Base-by-base conservation (phyloP, 2,888 invertebrate species). In the Drosophila fulvimacula region DNA sequence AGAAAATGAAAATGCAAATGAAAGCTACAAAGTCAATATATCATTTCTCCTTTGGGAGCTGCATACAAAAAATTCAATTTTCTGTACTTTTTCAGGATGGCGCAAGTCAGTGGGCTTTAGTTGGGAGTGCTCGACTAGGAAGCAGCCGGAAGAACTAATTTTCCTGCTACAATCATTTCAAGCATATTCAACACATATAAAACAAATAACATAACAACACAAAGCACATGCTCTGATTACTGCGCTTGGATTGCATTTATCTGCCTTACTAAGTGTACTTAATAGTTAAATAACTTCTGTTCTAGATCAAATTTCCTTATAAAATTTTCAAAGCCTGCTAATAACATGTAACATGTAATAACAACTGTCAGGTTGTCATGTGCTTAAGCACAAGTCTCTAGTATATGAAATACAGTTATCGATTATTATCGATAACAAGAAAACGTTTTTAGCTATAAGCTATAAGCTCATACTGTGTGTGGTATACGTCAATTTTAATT, bases 21-120 rank as follows among this genome's bases (percentile, higher is more conserved):
- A 32, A 32, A 19, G 19, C 7, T 9, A 32, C 52, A 36, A n/a
- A 52, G 34, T 34, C 52, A 52, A 52, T 52, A 36, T 52, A 52
- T 52, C n/a, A 52, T 36, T 36, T 24, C 11, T 38, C 36, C 36
- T n/a, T 2, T 17, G 52, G 52, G 52, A 49, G 5, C 32, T 15
- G 49, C 30, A 24, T 36, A 13, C 32, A 5, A 36, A n/a, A 36
- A 51, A 36, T 21, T 36, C 1, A 11, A 9, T 5, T 27, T 15
- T 46, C 7, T 15, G 15, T 24, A 24, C 11, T 46, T 30, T 46
- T 46, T n/a, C 21, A 46, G n/a, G n/a, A 30, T n/a, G 36, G 9
- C 15, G 19, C 9, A 3, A 9, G 21, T 3, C 19, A 9, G 9
- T 13, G 24, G 21, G 13, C 6, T 13, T 13, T 19, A 6, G 21